phyloP scores from a whole-genome alignment of 1,140 invertebrate genomes.

The Manduca sexta region DNA sequence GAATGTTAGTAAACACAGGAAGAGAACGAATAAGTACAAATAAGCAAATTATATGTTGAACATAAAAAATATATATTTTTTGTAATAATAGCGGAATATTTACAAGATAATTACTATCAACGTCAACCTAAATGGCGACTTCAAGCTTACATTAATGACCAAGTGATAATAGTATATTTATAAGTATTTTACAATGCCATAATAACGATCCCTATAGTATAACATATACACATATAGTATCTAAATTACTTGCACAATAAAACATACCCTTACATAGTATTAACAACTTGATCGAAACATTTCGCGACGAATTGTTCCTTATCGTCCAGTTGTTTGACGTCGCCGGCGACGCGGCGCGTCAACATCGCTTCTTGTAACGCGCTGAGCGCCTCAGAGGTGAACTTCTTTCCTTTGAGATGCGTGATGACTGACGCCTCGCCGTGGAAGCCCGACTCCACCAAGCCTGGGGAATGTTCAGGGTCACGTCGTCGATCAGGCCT shows the following conservation, averaged over 20 bases:
- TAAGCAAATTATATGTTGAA: constrained; percentile 7
- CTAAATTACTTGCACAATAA: background rate
- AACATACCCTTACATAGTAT: constrained; percentile 48
- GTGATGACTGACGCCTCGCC: constrained; percentile 69
- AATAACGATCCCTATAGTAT: constrained; percentile 1
- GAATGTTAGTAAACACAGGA: constrained; percentile 24
- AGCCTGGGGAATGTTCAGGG: constrained; percentile 65
- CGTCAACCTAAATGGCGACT: constrained; percentile 1
- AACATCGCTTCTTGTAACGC: constrained; percentile 66
- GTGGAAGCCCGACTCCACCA: constrained; percentile 67
- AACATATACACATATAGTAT: background rate
- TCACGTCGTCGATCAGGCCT: constrained; percentile 64
- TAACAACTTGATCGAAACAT: constrained; percentile 71
- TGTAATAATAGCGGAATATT: constrained; percentile 8
- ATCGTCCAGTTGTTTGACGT: constrained; percentile 59
- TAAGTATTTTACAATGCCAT: constrained; percentile 1
- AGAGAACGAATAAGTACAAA: constrained; percentile 1
- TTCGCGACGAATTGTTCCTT: constrained; percentile 71
- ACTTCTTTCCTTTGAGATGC: constrained; percentile 66
- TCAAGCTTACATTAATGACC: constrained; percentile 26
- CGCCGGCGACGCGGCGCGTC: constrained; percentile 45
- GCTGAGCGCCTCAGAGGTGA: constrained; percentile 62
- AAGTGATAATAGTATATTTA: constrained; percentile 15
- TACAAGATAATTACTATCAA: constrained; percentile 11
- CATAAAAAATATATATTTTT: constrained; percentile 7